Conservation (phyloP, 2,797 vertebrate species). For the Falco berigora region DNA sequence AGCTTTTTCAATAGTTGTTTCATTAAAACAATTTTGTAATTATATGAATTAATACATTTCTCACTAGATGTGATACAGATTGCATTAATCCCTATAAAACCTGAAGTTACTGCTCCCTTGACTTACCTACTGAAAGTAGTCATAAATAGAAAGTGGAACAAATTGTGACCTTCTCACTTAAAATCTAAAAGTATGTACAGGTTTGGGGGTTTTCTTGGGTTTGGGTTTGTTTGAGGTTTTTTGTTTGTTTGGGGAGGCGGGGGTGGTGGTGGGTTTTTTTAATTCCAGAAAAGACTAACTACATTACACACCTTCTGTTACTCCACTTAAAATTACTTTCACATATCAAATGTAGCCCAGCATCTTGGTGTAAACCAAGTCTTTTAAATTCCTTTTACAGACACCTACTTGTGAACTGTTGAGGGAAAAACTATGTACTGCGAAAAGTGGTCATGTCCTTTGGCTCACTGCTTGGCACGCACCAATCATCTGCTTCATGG, state of each 20-base stretch:
- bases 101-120: background rate
- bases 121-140: background rate
- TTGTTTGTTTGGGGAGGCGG: too few relatives aligned
- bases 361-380: conserved; percentile 2
- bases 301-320: background rate
- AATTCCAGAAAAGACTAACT: conserved; percentile 6
- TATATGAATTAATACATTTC: background rate
- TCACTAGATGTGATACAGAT: background rate
- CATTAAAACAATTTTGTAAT: background rate
- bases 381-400: background rate
- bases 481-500: conserved; percentile 96
- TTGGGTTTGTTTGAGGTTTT: background rate
- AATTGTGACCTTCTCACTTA: background rate
- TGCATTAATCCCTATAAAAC: conserved; percentile 16
- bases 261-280: background rate
- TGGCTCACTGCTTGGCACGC: conserved; percentile 93
- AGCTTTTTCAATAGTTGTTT: background rate
- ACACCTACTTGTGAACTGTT: background rate
- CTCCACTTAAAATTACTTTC: background rate
- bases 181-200: background rate
- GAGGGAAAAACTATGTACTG: conserved; percentile 75
- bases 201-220: background rate
- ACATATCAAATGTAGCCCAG: background rate
- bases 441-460: conserved; percentile 97
- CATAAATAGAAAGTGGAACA: background rate